phyloP scores from a whole-genome alignment of 2,113 vertebrate species.

The Platysternon megacephalum region DNA sequence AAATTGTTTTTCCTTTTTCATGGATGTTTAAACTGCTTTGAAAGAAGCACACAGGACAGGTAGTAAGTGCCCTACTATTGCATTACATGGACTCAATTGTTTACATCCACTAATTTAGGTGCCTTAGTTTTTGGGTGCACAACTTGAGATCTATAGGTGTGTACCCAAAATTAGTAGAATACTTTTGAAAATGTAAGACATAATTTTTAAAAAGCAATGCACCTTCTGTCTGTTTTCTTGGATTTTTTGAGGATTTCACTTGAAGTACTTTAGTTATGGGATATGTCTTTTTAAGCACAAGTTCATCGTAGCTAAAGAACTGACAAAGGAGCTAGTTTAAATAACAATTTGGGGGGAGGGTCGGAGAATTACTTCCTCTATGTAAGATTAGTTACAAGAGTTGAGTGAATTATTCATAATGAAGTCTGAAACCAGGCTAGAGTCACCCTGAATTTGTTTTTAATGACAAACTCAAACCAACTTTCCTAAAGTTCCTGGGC shows the following conservation, averaged over 20 bases:
- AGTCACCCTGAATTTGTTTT: background rate
- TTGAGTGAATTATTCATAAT: background rate
- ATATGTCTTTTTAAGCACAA: background rate
- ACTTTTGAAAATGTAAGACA: background rate
- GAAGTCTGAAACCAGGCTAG: background rate
- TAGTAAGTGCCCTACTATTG: background rate
- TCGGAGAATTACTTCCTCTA: background rate
- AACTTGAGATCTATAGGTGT: background rate
- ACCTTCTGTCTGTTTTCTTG: background rate
- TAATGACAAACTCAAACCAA: background rate
- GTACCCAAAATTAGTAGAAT: background rate
- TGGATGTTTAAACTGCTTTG: background rate
- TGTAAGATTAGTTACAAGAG: background rate
- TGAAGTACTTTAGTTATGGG: background rate
- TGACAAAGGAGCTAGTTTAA: background rate
- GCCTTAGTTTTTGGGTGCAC: background rate
- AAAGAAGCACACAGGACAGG: background rate
- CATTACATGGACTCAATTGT: background rate
- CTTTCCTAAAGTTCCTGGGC: background rate
- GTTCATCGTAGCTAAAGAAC: background rate
- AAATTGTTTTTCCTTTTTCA: background rate
- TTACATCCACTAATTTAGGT: background rate
- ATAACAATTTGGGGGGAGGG: background rate
- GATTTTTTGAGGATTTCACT: constrained; percentile 30
- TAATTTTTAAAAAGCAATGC: background rate